Percentiles rank a stretch among this genome's conserved stretches.
phyloP scores from a whole-genome alignment of 2,888 invertebrate species.

The Noctua janthina region DNA sequence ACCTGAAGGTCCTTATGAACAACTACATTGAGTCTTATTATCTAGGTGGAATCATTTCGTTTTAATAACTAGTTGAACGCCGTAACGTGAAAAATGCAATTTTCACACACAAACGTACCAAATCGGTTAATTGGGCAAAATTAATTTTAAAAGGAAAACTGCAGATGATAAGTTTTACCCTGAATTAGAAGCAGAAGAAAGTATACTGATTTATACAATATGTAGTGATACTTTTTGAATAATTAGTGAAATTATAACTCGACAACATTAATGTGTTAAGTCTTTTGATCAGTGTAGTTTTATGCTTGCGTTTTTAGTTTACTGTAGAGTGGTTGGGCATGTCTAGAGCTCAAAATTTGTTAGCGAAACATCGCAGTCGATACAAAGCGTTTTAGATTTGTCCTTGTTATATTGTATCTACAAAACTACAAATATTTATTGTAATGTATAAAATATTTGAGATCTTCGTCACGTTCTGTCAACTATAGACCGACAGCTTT shows the following conservation, averaged over 20 bases:
- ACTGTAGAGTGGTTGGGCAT: not conserved
- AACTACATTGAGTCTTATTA: conserved; percentile 87
- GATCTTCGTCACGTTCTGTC: too few species aligned
- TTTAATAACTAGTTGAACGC: conserved; percentile 70
- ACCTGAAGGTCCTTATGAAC: conserved; percentile 83
- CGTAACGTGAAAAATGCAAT: conserved; percentile 62
- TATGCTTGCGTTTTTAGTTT: not conserved
- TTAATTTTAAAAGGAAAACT: conserved; percentile 41
- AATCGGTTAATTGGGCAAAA: conserved; percentile 53
- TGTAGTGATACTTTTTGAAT: conserved; percentile 16
- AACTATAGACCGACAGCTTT: too few species aligned
- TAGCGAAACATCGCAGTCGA: not conserved
- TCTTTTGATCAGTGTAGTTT: not conserved
- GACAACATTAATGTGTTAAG: conserved; percentile 20
- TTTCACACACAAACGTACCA: conserved; percentile 62
- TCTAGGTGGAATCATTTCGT: conserved; percentile 87
- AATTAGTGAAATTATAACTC: conserved; percentile 33
- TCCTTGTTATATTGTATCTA: not conserved
- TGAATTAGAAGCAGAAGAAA: conserved; percentile 55
- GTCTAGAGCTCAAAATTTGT: conserved; percentile 12
- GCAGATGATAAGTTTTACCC: conserved; percentile 55
- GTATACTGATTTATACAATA: conserved; percentile 6
- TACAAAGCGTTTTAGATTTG: not conserved
- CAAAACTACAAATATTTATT: conserved; percentile 7
- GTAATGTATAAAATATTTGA: not conserved